Evolutionary conservation across 1,140 invertebrate genomes (phyloP).

Genomic region (Trachymyrmex cornetzi): DNA sequence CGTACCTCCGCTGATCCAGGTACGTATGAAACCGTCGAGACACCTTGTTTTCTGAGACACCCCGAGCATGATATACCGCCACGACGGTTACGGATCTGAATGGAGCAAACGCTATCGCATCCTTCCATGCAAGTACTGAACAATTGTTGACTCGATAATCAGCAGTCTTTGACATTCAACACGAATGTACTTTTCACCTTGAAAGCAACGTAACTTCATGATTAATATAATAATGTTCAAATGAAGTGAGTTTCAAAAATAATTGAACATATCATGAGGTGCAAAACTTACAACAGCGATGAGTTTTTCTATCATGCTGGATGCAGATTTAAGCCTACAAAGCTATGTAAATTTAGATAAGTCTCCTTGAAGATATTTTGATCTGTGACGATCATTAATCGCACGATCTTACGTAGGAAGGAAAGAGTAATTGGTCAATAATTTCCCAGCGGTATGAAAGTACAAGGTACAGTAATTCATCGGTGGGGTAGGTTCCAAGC

Average conservation of each 20-base stretch:
- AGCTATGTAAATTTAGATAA: neutral
- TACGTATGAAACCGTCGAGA: slow-evolving; percentile 38
- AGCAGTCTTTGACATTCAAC: neutral
- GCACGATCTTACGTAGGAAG: neutral
- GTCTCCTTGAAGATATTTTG: neutral
- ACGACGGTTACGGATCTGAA: neutral
- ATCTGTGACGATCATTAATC: slow-evolving; percentile 26
- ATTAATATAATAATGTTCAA: neutral
- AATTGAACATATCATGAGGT: neutral
- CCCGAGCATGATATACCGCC: neutral
- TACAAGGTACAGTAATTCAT: slow-evolving; percentile 23
- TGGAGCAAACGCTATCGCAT: neutral
- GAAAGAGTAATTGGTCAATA: slow-evolving; percentile 23
- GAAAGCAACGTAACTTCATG: neutral
- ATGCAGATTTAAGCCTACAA: neutral
- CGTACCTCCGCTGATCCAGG: slow-evolving; percentile 56
- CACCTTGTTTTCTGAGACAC: slow-evolving; percentile 35
- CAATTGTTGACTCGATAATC: neutral
- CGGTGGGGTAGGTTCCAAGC: neutral
- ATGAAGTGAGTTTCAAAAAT: neutral
- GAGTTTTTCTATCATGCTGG: neutral
- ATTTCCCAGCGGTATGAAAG: slow-evolving; percentile 10
- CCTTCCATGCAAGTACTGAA: neutral
- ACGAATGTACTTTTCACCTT: neutral
- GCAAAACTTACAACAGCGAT: neutral